Conservation (phyloP, 1,140 invertebrate genomes). For the Aphidius ervi region DNA sequence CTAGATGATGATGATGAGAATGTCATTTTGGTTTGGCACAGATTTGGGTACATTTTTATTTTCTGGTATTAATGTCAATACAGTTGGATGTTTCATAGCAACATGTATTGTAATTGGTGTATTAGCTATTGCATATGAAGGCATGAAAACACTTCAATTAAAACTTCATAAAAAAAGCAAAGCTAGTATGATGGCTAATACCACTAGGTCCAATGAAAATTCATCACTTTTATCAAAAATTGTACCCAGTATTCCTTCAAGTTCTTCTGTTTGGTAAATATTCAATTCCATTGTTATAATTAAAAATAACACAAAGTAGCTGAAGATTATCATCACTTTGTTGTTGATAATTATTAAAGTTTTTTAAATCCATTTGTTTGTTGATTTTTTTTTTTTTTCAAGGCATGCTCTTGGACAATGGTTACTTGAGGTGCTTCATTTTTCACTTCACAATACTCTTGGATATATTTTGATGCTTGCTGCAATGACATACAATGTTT, state of each 20-base stretch:
- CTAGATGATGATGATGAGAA: constrained; percentile 50
- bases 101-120: constrained; percentile 55
- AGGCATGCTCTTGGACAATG: constrained; percentile 31
- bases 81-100: constrained; percentile 49
- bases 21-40: constrained; percentile 59
- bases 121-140: constrained; percentile 56
- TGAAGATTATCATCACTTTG: too few species aligned
- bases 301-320: background rate
- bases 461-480: constrained; percentile 86
- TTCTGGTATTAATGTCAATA: constrained; percentile 50
- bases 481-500: constrained; percentile 87
- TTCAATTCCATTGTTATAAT: constrained; percentile 11
- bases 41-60: constrained; percentile 57
- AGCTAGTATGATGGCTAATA: constrained; percentile 16
- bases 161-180: constrained; percentile 32
- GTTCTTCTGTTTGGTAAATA: constrained; percentile 22
- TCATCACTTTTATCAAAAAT: constrained; percentile 41
- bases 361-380: background rate
- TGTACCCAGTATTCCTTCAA: constrained; percentile 26
- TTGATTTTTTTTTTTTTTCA: constrained; percentile 14
- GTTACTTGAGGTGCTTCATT: constrained; percentile 42
- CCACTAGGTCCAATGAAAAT: constrained; percentile 32
- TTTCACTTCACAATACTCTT: constrained; percentile 55
- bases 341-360: constrained; percentile 13
- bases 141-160: constrained; percentile 53